Conservation (phyloP, 2,113 vertebrate species). For the Amphiprion percula region DNA sequence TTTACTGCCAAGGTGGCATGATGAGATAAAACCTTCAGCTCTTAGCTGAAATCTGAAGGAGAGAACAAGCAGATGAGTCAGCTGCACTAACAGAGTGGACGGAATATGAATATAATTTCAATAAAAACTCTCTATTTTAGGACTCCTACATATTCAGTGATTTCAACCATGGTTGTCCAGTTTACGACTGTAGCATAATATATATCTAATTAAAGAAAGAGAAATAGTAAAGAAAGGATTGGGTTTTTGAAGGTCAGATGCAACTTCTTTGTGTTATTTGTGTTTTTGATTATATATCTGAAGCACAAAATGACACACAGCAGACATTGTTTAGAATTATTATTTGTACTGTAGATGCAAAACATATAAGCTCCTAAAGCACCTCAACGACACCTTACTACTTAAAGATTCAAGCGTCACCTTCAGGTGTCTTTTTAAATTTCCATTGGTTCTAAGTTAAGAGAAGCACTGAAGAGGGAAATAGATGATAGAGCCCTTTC, state of each 20-base stretch:
- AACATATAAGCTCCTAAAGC: neutral
- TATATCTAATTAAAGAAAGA: slow-evolving; percentile 9
- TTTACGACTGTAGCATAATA: slow-evolving; percentile 40
- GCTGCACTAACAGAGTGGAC: slow-evolving; percentile 44
- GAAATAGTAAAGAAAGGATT: slow-evolving; percentile 9
- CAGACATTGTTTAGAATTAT: neutral
- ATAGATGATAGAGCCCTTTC: slow-evolving; percentile 51
- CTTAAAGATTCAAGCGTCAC: slow-evolving; percentile 38
- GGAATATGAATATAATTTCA: slow-evolving; percentile 44
- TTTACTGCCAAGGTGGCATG: slow-evolving; percentile 54
- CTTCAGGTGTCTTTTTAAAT: slow-evolving; percentile 58
- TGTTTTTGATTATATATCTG: neutral
- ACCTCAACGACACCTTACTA: slow-evolving; percentile 19
- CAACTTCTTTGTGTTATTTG: neutral
- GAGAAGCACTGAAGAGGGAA: slow-evolving; percentile 57
- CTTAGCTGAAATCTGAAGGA: slow-evolving; percentile 36
- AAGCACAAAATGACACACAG: neutral
- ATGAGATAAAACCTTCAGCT: slow-evolving; percentile 66
- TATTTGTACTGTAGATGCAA: slow-evolving; percentile 7
- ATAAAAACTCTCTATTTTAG: slow-evolving; percentile 36
- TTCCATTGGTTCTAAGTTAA: slow-evolving; percentile 47
- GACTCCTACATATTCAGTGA: slow-evolving; percentile 50
- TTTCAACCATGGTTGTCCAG: slow-evolving; percentile 5
- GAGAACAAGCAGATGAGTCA: slow-evolving; percentile 56
- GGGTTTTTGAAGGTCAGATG: neutral